Evolutionary conservation across 2,888 invertebrate species (phyloP).

Genomic region (Chaitophorus viminalis): DNA sequence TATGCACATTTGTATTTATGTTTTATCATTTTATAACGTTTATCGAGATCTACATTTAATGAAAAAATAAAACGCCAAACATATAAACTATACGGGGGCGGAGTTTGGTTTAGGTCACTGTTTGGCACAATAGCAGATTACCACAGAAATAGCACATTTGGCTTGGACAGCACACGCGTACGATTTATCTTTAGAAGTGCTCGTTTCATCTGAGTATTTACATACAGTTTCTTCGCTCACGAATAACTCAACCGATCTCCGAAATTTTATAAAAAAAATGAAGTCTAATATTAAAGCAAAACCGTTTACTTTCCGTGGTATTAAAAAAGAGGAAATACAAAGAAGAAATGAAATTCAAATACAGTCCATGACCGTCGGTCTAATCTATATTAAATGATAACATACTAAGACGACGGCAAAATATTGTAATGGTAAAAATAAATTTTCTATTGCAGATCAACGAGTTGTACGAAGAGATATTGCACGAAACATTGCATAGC

Average conservation of each 20-base stretch:
- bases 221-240: neutral
- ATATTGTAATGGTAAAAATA: constrained; percentile 29
- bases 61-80: constrained; percentile 28
- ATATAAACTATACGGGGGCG: constrained; percentile 38
- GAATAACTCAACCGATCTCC: neutral
- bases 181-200: constrained; percentile 63
- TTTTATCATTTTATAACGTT: constrained; percentile 17
- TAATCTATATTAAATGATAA: constrained; percentile 20
- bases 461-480: constrained; percentile 84
- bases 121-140: constrained; percentile 53
- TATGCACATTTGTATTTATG: neutral
- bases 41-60: constrained; percentile 25
- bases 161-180: constrained; percentile 48
- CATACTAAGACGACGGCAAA: neutral
- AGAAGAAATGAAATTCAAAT: constrained; percentile 79
- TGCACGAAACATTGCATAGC: constrained; percentile 85
- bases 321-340: constrained; percentile 80
- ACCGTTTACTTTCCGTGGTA: constrained; percentile 75
- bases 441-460: constrained; percentile 75
- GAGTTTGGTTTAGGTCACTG: constrained; percentile 61
- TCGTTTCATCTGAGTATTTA: constrained; percentile 59
- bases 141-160: constrained; percentile 62
- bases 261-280: constrained; percentile 22
- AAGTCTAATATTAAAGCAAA: constrained; percentile 68
- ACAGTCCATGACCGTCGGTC: constrained; percentile 83